Base-by-base conservation (phyloP, 2,888 invertebrate species). In the Leptinotarsa haldemani region DNA sequence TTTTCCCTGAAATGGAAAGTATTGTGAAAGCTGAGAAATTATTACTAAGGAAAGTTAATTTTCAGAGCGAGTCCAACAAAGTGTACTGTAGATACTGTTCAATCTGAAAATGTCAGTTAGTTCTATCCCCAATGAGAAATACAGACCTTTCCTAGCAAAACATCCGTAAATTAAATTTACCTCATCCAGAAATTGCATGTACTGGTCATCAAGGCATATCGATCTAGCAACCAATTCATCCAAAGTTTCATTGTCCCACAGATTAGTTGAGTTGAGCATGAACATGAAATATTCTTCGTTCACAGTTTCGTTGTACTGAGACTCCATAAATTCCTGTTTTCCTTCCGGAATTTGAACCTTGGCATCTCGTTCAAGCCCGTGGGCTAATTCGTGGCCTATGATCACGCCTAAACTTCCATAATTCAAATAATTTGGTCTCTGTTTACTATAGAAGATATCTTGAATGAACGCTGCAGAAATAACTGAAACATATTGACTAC, bases 341-440 rank as follows among this genome's bases (percentile, higher is more conserved):
- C 16, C 66, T 5, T 53, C 53, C 22, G 53, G 9, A 52, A 53
- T 65, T 15, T 68, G 40, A 4, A 65, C 5, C 7, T 22, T 3
- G 18, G 73, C 64, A 18, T 50, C 5, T 48, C 65, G 25, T 16
- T n/a, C 67, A 30, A 67, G 68, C 15, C 64, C 68, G 9, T 65
- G 63, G 5, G 70, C 56, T n/a, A 74, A 30, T 65, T 70, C 68
- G 13, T 52, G 70, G 5, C 68, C 74, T 3, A 74, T 65, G 50
- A 74, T 71, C 15, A 30, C 65, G 46, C 74, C 74, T 20, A 74
- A 48, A 9, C 64, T 64, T 12, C 74, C 74, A 64, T 74, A 74
- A 48, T 74, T 74, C 48, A 74, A 61, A 46, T 70, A 74, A 56
- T 74, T 74, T 12, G 74, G 74, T 58, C 74, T 74, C 13, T 58